Percentiles rank a stretch among this genome's conserved stretches.
phyloP scores from a whole-genome alignment of 2,888 invertebrate species.

The Drosophila phalerata region DNA sequence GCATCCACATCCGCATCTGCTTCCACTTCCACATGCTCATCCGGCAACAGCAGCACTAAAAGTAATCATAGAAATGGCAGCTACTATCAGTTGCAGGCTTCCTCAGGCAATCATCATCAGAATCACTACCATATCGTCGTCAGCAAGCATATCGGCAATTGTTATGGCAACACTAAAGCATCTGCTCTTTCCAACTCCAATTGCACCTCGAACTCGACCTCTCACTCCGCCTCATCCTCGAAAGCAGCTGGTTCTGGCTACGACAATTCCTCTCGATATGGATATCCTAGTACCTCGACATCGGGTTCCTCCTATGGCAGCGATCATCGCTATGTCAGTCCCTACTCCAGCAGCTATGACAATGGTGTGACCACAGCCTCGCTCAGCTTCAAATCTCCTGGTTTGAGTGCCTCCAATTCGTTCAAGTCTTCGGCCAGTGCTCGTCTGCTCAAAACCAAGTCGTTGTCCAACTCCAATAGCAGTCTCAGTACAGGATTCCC shows the following conservation, averaged over 20 bases:
- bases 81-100: constrained; percentile 49
- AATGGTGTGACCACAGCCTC: constrained; percentile 86
- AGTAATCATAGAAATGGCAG: constrained; percentile 58
- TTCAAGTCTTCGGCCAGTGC: constrained; percentile 76
- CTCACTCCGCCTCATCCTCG: constrained; percentile 19
- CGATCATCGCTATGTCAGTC: constrained; percentile 85
- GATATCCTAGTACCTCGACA: constrained; percentile 65
- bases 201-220: constrained; percentile 37
- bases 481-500: constrained; percentile 73
- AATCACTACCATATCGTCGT: constrained; percentile 65
- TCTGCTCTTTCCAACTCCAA: constrained; percentile 55
- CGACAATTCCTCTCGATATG: constrained; percentile 75
- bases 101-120: constrained; percentile 58
- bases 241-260: constrained; percentile 64
- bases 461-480: constrained; percentile 83
- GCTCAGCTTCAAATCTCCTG: constrained; percentile 79
- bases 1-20: constrained; percentile 42
- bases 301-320: constrained; percentile 73
- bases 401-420: constrained; percentile 74
- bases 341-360: constrained; percentile 84
- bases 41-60: constrained; percentile 48
- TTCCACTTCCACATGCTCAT: constrained; percentile 6
- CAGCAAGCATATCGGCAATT: constrained; percentile 56
- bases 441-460: constrained; percentile 76
- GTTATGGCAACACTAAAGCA: constrained; percentile 68